A percentile compares a stretch with the other conserved stretches of the same genome.
Evolutionary conservation across 2,113 vertebrate genomes (phyloP).

Genomic region (Pyrgilauda ruficollis): DNA sequence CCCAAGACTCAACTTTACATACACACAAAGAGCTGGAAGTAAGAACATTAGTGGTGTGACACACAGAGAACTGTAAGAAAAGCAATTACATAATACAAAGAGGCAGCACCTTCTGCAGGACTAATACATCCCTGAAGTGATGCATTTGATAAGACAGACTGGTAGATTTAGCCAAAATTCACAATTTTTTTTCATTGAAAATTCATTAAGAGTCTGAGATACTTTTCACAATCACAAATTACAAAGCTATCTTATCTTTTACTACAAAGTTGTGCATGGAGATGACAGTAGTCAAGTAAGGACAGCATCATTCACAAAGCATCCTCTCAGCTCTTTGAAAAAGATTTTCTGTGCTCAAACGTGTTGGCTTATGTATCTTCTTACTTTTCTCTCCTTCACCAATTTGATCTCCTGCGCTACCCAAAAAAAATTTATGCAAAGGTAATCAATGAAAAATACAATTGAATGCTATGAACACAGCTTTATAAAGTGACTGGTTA

Average conservation of each 20-base stretch:
- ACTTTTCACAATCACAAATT: neutral
- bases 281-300: neutral
- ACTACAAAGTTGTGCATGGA: neutral
- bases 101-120: slow-evolving; percentile 72
- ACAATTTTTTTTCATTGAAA: neutral
- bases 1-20: neutral
- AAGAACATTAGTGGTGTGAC: slow-evolving; percentile 13
- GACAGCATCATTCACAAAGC: neutral
- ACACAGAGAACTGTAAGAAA: neutral
- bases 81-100: neutral
- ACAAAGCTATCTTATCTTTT: neutral
- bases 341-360: neutral
- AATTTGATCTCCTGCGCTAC: neutral
- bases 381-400: neutral
- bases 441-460: neutral
- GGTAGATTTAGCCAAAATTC: neutral
- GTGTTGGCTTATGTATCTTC: neutral
- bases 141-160: neutral
- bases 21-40: neutral
- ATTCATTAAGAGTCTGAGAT: neutral
- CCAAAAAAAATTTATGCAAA: neutral
- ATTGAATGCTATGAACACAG: neutral
- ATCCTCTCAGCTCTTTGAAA: neutral
- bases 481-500: neutral
- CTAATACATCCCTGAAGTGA: neutral